Evolutionary conservation across 2,888 invertebrate species (phyloP).

Genomic region (Adelphocoris suturalis): DNA sequence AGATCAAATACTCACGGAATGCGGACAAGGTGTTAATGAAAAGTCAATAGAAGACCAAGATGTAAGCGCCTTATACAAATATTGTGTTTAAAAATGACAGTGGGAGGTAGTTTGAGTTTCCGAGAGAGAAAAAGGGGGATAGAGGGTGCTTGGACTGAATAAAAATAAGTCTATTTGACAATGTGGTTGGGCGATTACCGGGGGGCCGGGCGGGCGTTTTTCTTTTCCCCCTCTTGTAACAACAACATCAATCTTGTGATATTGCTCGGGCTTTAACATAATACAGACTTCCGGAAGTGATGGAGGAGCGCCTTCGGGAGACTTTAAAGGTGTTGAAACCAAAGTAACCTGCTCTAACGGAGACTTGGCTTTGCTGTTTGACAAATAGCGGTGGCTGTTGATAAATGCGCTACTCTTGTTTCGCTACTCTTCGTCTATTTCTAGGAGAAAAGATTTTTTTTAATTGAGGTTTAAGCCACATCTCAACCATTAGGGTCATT

Average conservation of each 20-base stretch:
- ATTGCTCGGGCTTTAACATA: slow-evolving; percentile 22
- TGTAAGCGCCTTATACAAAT: slow-evolving; percentile 32
- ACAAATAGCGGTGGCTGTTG: slow-evolving; percentile 1
- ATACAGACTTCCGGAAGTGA: slow-evolving; percentile 39
- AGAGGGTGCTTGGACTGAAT: slow-evolving; percentile 3
- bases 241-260: slow-evolving; percentile 42
- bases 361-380: background rate
- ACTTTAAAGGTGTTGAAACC: slow-evolving; percentile 36
- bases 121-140: background rate
- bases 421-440: background rate
- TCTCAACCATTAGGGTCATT: too few relatives aligned
- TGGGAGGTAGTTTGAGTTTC: background rate
- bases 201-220: background rate
- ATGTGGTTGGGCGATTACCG: slow-evolving; percentile 18
- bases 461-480: too few relatives aligned
- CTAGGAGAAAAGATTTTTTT: background rate
- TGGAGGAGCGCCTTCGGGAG: slow-evolving; percentile 12
- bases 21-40: background rate
- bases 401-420: background rate
- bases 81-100: slow-evolving; percentile 11
- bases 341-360: slow-evolving; percentile 3
- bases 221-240: background rate
- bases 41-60: slow-evolving; percentile 21
- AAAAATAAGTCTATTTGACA: slow-evolving; percentile 36
- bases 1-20: background rate